A percentile compares a stretch with the other conserved stretches of the same genome.
These are phyloP conservation scores for Camponotus fellah DNA, from an alignment of 2,888 invertebrate genomes.

Conservation along the genomic window DNA sequence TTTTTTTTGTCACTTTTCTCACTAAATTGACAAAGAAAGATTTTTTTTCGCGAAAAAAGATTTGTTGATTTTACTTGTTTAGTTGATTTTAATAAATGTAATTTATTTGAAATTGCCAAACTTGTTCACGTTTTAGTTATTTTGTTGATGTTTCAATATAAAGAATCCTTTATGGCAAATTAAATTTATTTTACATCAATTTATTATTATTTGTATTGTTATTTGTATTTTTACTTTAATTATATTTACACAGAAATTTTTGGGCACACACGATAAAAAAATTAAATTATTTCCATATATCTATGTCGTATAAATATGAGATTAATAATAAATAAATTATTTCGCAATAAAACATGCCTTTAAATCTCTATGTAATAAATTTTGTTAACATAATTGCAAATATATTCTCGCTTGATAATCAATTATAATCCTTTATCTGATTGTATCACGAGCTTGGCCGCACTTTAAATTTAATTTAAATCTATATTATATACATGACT, in stretches of 20 bases:
- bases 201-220: conserved; percentile 17
- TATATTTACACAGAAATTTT: not conserved
- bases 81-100: conserved; percentile 12
- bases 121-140: not conserved
- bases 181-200: not conserved
- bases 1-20: not conserved
- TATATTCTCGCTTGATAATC: not conserved
- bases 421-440: not conserved
- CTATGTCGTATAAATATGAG: too few relatives aligned
- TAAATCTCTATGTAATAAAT: not conserved
- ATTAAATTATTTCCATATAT: conserved; percentile 20
- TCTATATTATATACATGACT: not conserved
- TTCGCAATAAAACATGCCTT: not conserved
- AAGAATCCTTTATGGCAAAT: not conserved
- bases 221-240: not conserved
- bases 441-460: not conserved
- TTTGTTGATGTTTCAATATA: not conserved
- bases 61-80: not conserved
- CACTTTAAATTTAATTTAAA: not conserved
- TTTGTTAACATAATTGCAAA: not conserved
- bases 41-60: not conserved
- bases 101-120: not conserved
- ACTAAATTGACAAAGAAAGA: not conserved
- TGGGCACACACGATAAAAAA: not conserved
- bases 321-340: not conserved